Evolutionary conservation across 2,888 invertebrate species (phyloP).

Genomic region (Troglohyphantes excavatus): DNA sequence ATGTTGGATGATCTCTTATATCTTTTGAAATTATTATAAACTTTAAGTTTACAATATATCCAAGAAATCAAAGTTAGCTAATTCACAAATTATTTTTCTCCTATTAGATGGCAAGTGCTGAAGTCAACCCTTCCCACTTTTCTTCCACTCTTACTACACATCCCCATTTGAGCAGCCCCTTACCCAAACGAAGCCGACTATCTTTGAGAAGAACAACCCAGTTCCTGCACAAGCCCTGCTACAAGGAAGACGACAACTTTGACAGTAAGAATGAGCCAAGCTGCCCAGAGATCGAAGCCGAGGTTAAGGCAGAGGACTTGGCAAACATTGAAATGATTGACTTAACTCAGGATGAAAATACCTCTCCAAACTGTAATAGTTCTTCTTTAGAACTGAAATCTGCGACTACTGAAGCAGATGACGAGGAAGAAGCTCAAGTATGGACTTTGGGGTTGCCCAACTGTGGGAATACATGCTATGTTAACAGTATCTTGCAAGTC

Average conservation of each 20-base stretch:
- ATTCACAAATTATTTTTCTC: too few relatives aligned
- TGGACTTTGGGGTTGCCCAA: constrained; percentile 59
- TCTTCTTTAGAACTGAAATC: background rate
- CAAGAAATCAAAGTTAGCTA: too few relatives aligned
- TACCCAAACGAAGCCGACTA: constrained; percentile 53
- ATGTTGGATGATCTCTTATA: too few relatives aligned
- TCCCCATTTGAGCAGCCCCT: constrained; percentile 27
- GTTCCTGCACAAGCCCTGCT: constrained; percentile 12
- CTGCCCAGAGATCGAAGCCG: background rate
- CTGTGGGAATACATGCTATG: constrained; percentile 66
- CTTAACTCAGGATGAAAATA: constrained; percentile 54
- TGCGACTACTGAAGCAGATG: background rate
- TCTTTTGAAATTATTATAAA: too few relatives aligned
- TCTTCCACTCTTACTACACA: constrained; percentile 2
- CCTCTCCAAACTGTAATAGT: constrained; percentile 40
- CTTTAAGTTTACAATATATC: too few relatives aligned
- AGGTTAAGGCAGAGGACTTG: background rate
- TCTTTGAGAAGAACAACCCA: constrained; percentile 35
- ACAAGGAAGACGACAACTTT: constrained; percentile 35
- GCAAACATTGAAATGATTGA: constrained; percentile 54
- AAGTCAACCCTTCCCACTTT: constrained; percentile 37
- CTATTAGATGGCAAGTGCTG: constrained; percentile 49
- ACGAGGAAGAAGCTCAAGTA: constrained; percentile 27
- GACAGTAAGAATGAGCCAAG: background rate
- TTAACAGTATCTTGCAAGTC: constrained; percentile 63